Conservation (phyloP, 2,797 vertebrate species). For the Pogonophryne albipinna region DNA sequence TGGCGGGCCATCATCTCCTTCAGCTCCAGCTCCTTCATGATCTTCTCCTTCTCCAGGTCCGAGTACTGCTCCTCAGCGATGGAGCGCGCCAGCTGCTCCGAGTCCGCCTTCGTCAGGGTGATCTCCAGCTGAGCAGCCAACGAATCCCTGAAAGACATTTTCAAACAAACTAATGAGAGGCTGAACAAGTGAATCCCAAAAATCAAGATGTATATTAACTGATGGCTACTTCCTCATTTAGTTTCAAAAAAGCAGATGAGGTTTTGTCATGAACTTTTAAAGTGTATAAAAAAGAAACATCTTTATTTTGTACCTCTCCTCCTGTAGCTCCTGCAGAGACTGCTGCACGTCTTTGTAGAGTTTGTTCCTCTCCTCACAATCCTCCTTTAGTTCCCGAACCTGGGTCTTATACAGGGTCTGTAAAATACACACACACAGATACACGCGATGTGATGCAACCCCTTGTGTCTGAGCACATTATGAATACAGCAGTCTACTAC, state of each 20-base stretch:
- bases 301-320: slow-evolving; percentile 88
- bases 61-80: slow-evolving; percentile 98
- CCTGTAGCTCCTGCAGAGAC: slow-evolving; percentile 93
- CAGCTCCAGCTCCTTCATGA: slow-evolving; percentile 98
- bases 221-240: neutral
- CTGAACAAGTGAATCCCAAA: neutral
- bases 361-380: slow-evolving; percentile 94
- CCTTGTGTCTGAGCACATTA: neutral
- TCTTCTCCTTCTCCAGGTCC: slow-evolving; percentile 98
- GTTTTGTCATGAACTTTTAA: neutral
- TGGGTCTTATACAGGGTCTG: slow-evolving; percentile 99
- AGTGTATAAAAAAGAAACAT: neutral
- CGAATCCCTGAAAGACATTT: slow-evolving; percentile 88
- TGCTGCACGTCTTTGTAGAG: slow-evolving; percentile 93
- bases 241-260: neutral
- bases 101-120: slow-evolving; percentile 96
- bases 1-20: slow-evolving; percentile 99
- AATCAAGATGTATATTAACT: neutral
- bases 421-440: slow-evolving; percentile 28
- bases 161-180: neutral
- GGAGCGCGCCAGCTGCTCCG: slow-evolving; percentile 96
- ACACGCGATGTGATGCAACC: neutral
- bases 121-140: slow-evolving; percentile 95
- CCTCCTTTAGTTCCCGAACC: slow-evolving; percentile 97
- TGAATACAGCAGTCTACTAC: neutral